Evolutionary conservation across 2,113 vertebrate genomes (phyloP), one percentile per base, ranked within the genome.

Genomic region (Callithrix jacchus): DNA sequence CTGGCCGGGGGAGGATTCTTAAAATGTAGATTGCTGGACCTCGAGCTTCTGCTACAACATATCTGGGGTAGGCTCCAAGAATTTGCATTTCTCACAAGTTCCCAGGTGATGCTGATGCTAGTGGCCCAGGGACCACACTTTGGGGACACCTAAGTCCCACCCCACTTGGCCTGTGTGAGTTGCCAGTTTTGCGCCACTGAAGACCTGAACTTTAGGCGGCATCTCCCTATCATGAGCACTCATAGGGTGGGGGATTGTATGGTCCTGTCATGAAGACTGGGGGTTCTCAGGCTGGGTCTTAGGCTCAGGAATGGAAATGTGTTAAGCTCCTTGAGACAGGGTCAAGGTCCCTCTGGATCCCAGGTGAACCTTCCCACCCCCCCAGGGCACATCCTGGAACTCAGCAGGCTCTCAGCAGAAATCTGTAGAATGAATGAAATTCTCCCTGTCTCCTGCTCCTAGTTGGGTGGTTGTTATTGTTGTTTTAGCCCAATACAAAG

Each of bases 131-230:
- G 35, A 12, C 49, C 25, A 6, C 49, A 17, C 3, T 35, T 10
- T 35, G 58, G 58, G 58, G 8, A 71, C 58, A 9, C 23, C 1
- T 47, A 6, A 21, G 52, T 3, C 21, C 40, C 3, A 70, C 18
- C 87, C 18, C 35, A 2, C 58, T 35, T 5, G 56, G 35, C 16
- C 27, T 40, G n/a, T 9, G 0, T 1, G 0, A 7, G 20, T 7
- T 35, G 47, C 20, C 42, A 3, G 54, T 47, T 35, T n/a, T 0
- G 0, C 42, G 13, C 9, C 18, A 0, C 3, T 5, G 9, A 32
- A 32, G 6, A 42, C 21, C 47, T 61, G 25, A 42, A 5, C 25
- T 42, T 58, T 45, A 35, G 27, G 35, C 10, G 27, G 21, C 9
- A 8, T 9, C 16, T 37, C 9, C 27, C 30, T 17, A 4, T 14